phyloP scores from a whole-genome alignment of 2,888 invertebrate genomes.

The Liodrosophila aerea region DNA sequence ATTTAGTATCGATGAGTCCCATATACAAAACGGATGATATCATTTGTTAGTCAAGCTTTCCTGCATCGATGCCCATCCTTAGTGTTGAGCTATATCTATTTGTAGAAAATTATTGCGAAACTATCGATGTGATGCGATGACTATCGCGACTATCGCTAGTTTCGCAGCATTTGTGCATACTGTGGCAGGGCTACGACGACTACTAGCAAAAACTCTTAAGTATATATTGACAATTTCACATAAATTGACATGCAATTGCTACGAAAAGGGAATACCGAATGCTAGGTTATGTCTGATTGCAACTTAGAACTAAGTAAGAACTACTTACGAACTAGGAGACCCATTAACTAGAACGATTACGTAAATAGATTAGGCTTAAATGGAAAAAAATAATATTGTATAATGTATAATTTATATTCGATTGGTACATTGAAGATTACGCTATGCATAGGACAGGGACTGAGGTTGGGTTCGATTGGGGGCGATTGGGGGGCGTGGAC shows the following conservation, averaged over 20 bases:
- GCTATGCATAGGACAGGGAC: constrained; percentile 45
- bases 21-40: no score
- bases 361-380: constrained; percentile 31
- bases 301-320: constrained; percentile 49
- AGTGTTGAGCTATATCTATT: no score
- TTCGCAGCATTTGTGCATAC: background rate
- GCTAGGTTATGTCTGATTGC: constrained; percentile 9
- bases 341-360: constrained; percentile 35
- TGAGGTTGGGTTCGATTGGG: background rate
- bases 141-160: background rate
- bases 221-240: no score
- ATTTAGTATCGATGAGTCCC: no score
- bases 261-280: constrained; percentile 2
- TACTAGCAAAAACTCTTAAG: constrained; percentile 56
- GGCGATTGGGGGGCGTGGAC: background rate
- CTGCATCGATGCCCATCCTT: no score
- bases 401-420: no score
- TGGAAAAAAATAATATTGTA: no score
- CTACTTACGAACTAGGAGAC: constrained; percentile 55
- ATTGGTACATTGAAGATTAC: constrained; percentile 68
- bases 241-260: constrained; percentile 2
- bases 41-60: no score
- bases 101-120: no score
- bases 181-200: constrained; percentile 27
- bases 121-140: no score